These are phyloP conservation scores for Antitype chi DNA, from an alignment of 2,888 invertebrate species.

Conservation along the genomic window DNA sequence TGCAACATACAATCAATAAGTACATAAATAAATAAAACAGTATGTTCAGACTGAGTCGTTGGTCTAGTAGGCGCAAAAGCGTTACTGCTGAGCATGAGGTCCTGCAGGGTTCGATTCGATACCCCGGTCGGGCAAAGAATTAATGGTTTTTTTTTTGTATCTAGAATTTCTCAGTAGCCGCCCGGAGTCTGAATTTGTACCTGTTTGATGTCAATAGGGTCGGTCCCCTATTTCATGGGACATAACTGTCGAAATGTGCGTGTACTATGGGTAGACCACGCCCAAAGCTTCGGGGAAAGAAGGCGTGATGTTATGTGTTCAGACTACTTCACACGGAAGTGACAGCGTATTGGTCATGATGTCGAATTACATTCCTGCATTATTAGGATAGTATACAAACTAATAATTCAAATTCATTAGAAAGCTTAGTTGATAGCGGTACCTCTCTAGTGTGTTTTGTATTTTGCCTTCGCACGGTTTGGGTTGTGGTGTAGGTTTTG, in stretches of 20 bases:
- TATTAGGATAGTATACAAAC: not conserved
- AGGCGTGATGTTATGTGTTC: not conserved
- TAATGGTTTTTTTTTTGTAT: too few species aligned
- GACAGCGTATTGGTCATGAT: not conserved
- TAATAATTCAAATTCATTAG: not conserved
- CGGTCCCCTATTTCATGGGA: too few species aligned
- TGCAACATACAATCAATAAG: constrained; percentile 62
- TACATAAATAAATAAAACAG: not conserved
- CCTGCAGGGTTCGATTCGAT: too few species aligned
- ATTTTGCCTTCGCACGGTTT: not conserved
- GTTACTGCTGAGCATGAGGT: too few species aligned
- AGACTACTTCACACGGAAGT: not conserved
- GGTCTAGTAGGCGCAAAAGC: too few species aligned
- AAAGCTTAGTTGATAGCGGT: not conserved
- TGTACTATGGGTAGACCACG: too few species aligned
- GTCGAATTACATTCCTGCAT: not conserved
- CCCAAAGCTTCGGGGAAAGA: too few species aligned
- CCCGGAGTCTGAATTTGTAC: too few species aligned
- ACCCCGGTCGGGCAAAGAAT: too few species aligned
- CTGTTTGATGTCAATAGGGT: too few species aligned
- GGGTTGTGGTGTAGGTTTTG: not conserved
- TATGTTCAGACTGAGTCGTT: not conserved
- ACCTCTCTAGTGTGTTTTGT: not conserved
- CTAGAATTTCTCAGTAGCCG: too few species aligned
- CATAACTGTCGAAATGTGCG: too few species aligned